A percentile compares a stretch with the other conserved stretches of the same genome.
These are phyloP conservation scores for Fundulus diaphanus DNA, from an alignment of 2,797 vertebrate genomes.

Conservation along the genomic window DNA sequence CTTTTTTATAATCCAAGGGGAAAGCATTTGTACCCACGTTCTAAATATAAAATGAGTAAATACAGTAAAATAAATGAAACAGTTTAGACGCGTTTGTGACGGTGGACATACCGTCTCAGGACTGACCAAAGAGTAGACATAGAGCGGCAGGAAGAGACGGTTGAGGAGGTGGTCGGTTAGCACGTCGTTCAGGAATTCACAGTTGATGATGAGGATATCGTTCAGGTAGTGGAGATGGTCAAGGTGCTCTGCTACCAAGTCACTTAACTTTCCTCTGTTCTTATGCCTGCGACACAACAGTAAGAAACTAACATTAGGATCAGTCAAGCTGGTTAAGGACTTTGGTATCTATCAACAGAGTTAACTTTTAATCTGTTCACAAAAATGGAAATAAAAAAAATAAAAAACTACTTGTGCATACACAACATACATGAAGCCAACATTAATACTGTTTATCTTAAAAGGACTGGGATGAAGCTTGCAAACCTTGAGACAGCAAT, in stretches of 20 bases:
- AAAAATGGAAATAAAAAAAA: background rate
- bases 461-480: background rate
- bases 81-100: background rate
- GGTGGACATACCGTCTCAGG: conserved; percentile 80
- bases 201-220: conserved; percentile 98
- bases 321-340: too few relatives aligned
- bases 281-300: conserved; percentile 84
- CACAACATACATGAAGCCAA: background rate
- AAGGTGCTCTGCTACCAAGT: conserved; percentile 97
- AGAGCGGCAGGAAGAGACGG: conserved; percentile 95
- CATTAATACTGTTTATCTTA: background rate
- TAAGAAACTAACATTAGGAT: background rate
- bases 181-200: conserved; percentile 97
- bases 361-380: background rate
- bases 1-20: background rate
- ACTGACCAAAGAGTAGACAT: conserved; percentile 93
- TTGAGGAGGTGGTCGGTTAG: conserved; percentile 97
- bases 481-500: conserved; percentile 25
- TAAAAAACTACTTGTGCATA: background rate
- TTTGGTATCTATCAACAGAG: background rate
- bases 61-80: background rate
- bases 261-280: conserved; percentile 94
- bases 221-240: conserved; percentile 99
- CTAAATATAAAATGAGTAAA: background rate
- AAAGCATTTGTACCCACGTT: background rate